Conservation (phyloP, 2,888 invertebrate species). For the Spilarctia lutea region DNA sequence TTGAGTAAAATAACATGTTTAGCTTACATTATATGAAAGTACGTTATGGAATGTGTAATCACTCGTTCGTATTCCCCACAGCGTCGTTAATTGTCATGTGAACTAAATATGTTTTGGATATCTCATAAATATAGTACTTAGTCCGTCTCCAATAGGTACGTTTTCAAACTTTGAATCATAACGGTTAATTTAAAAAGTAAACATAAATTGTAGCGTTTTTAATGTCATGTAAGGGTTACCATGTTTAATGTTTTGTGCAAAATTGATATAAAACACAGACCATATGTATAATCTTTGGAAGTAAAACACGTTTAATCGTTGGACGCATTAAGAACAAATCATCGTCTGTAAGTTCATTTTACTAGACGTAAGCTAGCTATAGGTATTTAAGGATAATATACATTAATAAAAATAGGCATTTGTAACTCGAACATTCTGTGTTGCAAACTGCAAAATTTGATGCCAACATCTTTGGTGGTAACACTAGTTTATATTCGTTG, state of each 20-base stretch:
- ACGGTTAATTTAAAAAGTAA: constrained; percentile 51
- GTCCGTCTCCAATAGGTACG: constrained; percentile 42
- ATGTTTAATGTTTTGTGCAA: constrained; percentile 50
- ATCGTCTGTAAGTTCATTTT: constrained; percentile 68
- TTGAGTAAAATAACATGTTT: constrained; percentile 27
- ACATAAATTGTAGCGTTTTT: constrained; percentile 50
- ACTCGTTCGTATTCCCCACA: constrained; percentile 2
- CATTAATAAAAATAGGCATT: constrained; percentile 73
- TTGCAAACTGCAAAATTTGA: constrained; percentile 69
- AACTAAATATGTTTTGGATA: constrained; percentile 35
- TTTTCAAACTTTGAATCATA: constrained; percentile 47
- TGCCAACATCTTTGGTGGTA: constrained; percentile 64
- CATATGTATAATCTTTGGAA: constrained; percentile 45
- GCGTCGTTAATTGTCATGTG: constrained; percentile 29
- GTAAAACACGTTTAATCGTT: constrained; percentile 46
- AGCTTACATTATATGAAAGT: constrained; percentile 27
- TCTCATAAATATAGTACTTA: constrained; percentile 48
- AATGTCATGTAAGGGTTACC: constrained; percentile 49
- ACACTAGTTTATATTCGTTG: constrained; percentile 68
- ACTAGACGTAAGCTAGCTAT: constrained; percentile 77
- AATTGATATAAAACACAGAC: constrained; percentile 38
- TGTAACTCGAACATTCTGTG: constrained; percentile 73
- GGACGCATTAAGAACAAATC: constrained; percentile 47
- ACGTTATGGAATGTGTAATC: constrained; percentile 11
- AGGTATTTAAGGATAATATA: constrained; percentile 73